phyloP scores from a whole-genome alignment of 2,888 invertebrate genomes.

The Aphodius sticticus region DNA sequence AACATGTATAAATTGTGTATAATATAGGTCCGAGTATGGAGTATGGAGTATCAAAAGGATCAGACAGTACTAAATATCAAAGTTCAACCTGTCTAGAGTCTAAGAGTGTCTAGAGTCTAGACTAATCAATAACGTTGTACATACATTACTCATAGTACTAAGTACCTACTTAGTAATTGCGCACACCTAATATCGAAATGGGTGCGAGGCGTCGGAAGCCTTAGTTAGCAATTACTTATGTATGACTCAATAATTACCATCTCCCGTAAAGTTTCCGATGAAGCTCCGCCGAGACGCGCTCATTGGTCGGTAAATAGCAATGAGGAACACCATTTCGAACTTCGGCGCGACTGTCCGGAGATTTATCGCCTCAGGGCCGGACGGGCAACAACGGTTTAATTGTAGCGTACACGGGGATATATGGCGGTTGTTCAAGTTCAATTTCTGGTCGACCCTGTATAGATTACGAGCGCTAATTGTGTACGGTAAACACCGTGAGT shows the following conservation, averaged over 20 bases:
- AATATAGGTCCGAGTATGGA: no score
- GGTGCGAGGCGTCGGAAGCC: not conserved
- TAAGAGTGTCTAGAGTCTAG: no score
- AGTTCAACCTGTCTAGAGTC: no score
- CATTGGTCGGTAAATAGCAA: constrained; percentile 4
- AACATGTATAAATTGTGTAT: no score
- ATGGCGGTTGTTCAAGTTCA: not conserved
- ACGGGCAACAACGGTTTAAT: constrained; percentile 4
- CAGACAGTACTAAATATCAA: no score
- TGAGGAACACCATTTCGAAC: not conserved
- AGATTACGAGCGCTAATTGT: not conserved
- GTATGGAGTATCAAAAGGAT: no score
- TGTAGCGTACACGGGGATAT: not conserved
- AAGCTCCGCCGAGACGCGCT: not conserved
- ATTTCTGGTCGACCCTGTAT: not conserved
- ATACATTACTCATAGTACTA: not conserved
- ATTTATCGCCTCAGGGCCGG: not conserved
- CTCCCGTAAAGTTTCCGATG: not conserved
- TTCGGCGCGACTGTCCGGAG: not conserved
- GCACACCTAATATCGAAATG: not conserved
- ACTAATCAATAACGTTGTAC: no score
- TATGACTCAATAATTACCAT: not conserved
- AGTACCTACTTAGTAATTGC: not conserved
- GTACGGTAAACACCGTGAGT: not conserved
- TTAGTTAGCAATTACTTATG: not conserved